Evolutionary conservation across 2,113 vertebrate species (phyloP), one percentile per base, ranked within the genome.

Genomic region (Coptodon rendalli): DNA sequence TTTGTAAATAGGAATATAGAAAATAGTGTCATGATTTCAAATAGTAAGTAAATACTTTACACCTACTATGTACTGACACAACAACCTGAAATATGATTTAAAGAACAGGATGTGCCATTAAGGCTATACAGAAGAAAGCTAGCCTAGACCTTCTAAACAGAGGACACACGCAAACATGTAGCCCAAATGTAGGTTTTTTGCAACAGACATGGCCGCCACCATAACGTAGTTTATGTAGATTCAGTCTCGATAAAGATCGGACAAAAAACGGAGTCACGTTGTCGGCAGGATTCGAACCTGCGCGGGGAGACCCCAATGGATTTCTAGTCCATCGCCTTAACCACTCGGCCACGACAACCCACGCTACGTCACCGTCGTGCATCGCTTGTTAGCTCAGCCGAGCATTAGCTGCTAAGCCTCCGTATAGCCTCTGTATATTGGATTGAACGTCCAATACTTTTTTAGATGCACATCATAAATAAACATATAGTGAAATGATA

Each of bases 211-310:
- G 17, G 31, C 6, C 2, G 59, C 59, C 59, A 12, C 61, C 61
- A 12, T 36, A 66, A 36, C 2, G 17, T n/a, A 66, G 6, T 12
- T 36, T n/a, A n/a, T 36, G 1, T 12, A 66, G 6, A n/a, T 66
- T 59, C 14, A 59, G 2, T 9, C 56, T 9, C 13, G 12, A 27
- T 57, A 4, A 34, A 3, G 0, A 17, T 19, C 9, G 61, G 2
- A 12, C 10, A 36, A 66, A 36, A 66, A 66, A 5, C 2, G 2
- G 0, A n/a, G 1, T 2, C 0, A 1, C 98, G 97, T 98, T 98
- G 98, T 98, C 97, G 97, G 98, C 98, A 98, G 98, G 98, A 98
- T 98, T 98, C 97, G 97, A 98, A 98, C 97, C 97, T 98, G 97
- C 97, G 97, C 97, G 97, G 97, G 97, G 96, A 98, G 96, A 98